Base-by-base conservation (phyloP, 2,797 vertebrate species). In the Remorina albescens region DNA sequence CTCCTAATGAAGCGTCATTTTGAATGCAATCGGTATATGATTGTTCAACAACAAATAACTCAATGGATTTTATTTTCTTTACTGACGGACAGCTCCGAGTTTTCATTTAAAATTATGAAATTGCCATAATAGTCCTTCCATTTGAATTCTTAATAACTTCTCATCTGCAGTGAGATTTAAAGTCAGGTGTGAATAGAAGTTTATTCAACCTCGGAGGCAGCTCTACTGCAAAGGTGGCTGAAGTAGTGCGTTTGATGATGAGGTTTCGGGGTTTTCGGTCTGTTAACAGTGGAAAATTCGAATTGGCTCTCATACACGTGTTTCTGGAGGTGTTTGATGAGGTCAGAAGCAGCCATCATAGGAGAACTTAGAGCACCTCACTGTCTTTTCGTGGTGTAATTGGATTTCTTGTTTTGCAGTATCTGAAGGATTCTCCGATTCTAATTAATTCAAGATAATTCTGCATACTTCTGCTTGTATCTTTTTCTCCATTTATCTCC, bases 301-400 rank as follows among this genome's bases (percentile, higher is more conserved):
- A 19, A 34, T 39, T 56, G 56, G 62, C 63, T 69, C 39, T 25
- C 55, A 61, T 56, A 62, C 68, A 67, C 56, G 32, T 57, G 59
- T 51, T 63, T 55, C 41, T 68, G 49, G 23, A 56, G 58, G 62
- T 68, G 64, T 82, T 80, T 68, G 60, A 67, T 56, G 55, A 70
- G 53, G 54, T 75, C 37, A 47, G n/a, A 55, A 41, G 58, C 41
- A 59, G 73, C 60, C 67, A 34, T 32, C 62, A 69, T 18, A 21
- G 49, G 51, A 72, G 36, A 50, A 66, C 55, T 50, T 39, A 16
- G 39, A 53, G 58, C 26, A n/a, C 46, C n/a, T 56, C 26, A 25
- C 30, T 75, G 58, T 58, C 56, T 51, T 19, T 37, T 44, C 6
- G 25, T 80, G 72, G 58, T 56, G 57, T 59, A 67, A 67, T 57